Evolutionary conservation across 1,140 invertebrate species (phyloP), one percentile per base, ranked within the genome.

Genomic region (Solenopsis fugax): DNA sequence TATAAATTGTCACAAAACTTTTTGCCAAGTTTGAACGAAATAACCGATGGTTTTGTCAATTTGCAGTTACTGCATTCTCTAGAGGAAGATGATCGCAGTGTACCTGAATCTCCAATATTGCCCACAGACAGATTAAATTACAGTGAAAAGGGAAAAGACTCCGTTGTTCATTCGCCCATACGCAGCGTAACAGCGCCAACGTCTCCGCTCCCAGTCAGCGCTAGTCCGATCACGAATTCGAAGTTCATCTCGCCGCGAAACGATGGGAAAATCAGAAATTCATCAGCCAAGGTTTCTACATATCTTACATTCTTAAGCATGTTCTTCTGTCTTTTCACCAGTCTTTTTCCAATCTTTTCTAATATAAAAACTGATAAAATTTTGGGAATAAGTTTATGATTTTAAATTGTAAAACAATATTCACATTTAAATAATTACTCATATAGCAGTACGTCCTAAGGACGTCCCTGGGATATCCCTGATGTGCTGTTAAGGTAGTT

Each of bases 1-100:
- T 41, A 41, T 41, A 48, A 52, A n/a, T 41, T 54, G 5, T 60
- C 45, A 16, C 12, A 0, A 50, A 71, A 48, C 10, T 24, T 56
- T 65, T 29, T 6, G 16, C 1, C 10, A n/a, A 62, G 4, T n/a
- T 34, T n/a, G 18, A 4, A 76, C 4, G 7, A 45, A 85, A 54
- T 45, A 7, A 64, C 16, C 5, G 4, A 77, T 65, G 18, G 52
- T 62, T 87, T 78, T 50, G 84, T 82, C 48, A 86, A 45, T 85
- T 88, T 90, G 45, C 80, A 96, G 96, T 93, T 97, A 21, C 93
- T 97, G 37, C 96, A 97, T 89, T 97, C 97, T 10, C 95, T 97
- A 60, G 96, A 97, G 64, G 97, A 97, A 90, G 97, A 97, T 89
- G 96, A 97, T 80, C 93, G 94, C 21, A 96, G 95, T 87, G 90